Evolutionary conservation across 2,888 invertebrate genomes (phyloP), one percentile per base, ranked within the genome.

Genomic region (Drosophila merina): DNA sequence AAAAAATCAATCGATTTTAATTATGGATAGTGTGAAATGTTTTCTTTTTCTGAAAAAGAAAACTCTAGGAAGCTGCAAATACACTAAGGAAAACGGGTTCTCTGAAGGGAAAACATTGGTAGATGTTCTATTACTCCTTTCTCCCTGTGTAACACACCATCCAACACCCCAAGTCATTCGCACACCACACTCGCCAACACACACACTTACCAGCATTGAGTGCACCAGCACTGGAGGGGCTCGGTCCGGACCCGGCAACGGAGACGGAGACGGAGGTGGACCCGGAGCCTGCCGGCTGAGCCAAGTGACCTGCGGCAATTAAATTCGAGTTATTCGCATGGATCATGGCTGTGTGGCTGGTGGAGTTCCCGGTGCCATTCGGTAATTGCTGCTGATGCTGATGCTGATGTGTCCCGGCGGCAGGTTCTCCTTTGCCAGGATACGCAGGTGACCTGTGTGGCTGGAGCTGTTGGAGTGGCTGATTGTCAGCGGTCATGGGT

Each of bases 401-500:
- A 25, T 45, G 44, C 28, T 28, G 45, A 57, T 33, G 44, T 42
- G 20, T 42, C 40, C 45, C 26, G 59, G 30, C 49, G 31, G 31
- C 31, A 20, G 55, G 31, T 51, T 74, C 45, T 36, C 47, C 45
- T 51, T 64, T 64, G 36, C 51, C 52, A 14, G 63, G 63, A 40
- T 44, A 59, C 33, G 49, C 54, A 2, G 36, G 33, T 7, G 55
- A 44, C 48, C 63, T 28, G 31, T 59, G 59, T 20, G 57, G 74
- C 26, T 45, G 55, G n/a, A 42, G 66, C 14, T 62, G 74, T 25
- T 55, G 74, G 20, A 57, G 73, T 33, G 79, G 81, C 69, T 88
- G 89, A 72, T 88, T 90, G 76, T 91, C 91, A 78, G 89, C 83
- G 70, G 86, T 90, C 88, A 90, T 90, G 79, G 90, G 90, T 79